Conservation (phyloP, 2,888 invertebrate species). For the Cryptocephalus moraei region DNA sequence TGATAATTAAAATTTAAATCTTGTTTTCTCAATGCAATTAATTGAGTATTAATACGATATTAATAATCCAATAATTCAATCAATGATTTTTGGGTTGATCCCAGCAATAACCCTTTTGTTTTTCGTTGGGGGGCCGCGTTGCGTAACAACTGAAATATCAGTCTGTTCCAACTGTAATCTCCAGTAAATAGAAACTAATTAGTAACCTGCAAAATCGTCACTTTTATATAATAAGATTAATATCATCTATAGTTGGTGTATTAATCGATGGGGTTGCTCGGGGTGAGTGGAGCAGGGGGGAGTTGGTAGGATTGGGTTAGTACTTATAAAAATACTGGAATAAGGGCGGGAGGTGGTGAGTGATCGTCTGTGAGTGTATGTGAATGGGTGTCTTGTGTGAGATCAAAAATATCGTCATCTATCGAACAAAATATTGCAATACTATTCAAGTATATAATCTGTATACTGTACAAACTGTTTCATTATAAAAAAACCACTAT, state of each 20-base stretch:
- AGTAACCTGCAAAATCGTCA: slow-evolving; percentile 11
- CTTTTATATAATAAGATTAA: slow-evolving; percentile 15
- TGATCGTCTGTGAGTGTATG: too few relatives aligned
- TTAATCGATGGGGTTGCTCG: slow-evolving; percentile 14
- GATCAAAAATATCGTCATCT: slow-evolving; percentile 21
- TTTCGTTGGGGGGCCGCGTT: slow-evolving; percentile 1
- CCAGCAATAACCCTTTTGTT: too few relatives aligned
- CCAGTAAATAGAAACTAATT: slow-evolving; percentile 15
- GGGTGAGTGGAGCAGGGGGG: slow-evolving; percentile 1
- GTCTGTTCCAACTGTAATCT: slow-evolving; percentile 28
- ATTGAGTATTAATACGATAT: too few relatives aligned
- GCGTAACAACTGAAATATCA: slow-evolving; percentile 19
- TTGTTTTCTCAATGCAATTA: too few relatives aligned
- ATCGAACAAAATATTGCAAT: slow-evolving; percentile 25
- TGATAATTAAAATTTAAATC: too few relatives aligned
- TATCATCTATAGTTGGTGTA: slow-evolving; percentile 15
- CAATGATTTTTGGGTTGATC: too few relatives aligned
- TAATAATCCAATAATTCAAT: too few relatives aligned
- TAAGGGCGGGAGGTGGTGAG: not conserved
- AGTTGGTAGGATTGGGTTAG: not conserved
- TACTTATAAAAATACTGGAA: slow-evolving; percentile 24
- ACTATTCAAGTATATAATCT: slow-evolving; percentile 30
- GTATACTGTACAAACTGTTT: slow-evolving; percentile 36
- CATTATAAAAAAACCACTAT: slow-evolving; percentile 28
- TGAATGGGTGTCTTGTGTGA: slow-evolving; percentile 11